Evolutionary conservation across 2,113 vertebrate species (phyloP), one percentile per base, ranked within the genome.

Genomic region (Corapipo altera): DNA sequence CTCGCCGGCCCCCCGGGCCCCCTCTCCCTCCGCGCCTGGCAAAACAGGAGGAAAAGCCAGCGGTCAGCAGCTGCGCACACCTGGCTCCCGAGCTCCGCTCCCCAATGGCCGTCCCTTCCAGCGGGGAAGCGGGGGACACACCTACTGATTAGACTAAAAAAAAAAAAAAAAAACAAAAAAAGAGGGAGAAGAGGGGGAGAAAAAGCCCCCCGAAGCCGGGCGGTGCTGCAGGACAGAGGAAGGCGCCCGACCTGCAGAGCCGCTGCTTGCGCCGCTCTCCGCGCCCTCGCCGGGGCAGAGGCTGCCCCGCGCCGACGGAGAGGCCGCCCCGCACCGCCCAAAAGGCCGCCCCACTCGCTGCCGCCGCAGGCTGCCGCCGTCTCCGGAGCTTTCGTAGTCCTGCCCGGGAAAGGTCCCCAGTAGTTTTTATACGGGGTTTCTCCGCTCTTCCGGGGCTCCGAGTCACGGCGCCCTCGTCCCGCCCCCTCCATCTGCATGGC

Each of bases 401-500:
- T 98, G 98, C 89, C 94, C 95, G 97, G 93, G 95, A 95, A 98
- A 94, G 85, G 97, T 97, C 98, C 96, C 97, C 98, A 96, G 96
- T 98, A 97, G 98, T 98, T 98, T 98, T 98, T 98, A 98, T 98
- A 98, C 93, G 95, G 96, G 97, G 96, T 95, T 98, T 97, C 98
- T 95, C 86, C 19, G 91, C 61, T 97, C 98, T 98, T 98, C 98
- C 98, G 98, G 97, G 97, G 96, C 98, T 96, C 98, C 81, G 97
- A 98, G 96, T 98, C 98, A 98, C 99, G 97, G 98, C 97, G 94
- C 87, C 93, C 88, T 97, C 89, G 97, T 98, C 93, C 93, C 97
- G 95, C 97, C 97, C 97, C 80, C 61, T 37, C n/a, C 24, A 85
- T 96, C 86, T 97, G 95, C 96, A 96, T 95, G 94, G 44, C 59